Evolutionary conservation across 1,140 invertebrate species (phyloP).

Genomic region (Hydropsyche tenuis): DNA sequence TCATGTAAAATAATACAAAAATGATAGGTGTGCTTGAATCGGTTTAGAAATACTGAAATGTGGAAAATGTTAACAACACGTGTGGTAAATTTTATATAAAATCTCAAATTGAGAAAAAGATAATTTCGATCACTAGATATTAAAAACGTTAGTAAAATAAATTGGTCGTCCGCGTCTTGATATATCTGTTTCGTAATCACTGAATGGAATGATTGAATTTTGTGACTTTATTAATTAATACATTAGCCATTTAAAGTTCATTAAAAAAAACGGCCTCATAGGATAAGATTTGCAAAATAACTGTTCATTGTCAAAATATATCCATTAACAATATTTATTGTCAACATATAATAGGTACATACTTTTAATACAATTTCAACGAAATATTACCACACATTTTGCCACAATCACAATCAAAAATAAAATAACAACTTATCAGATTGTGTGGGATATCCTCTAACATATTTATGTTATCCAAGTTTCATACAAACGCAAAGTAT

Average conservation of each 20-base stretch:
- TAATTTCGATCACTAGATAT: no score
- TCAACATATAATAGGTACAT: slow-evolving; percentile 26
- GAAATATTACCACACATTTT: slow-evolving; percentile 12
- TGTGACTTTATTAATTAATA: background rate
- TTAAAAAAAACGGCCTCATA: no score
- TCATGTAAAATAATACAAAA: background rate
- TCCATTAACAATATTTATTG: slow-evolving; percentile 15
- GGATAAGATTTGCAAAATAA: no score
- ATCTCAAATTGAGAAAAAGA: background rate
- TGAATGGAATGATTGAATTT: slow-evolving; percentile 20
- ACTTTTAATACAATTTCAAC: background rate
- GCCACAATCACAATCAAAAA: no score
- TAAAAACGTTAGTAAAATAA: no score
- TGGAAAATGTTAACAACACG: slow-evolving; percentile 18
- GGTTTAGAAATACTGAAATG: slow-evolving; percentile 7
- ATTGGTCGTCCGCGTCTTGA: no score
- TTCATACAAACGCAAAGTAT: no score
- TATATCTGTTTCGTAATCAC: no score
- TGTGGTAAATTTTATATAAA: background rate
- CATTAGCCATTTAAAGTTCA: background rate
- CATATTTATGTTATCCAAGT: no score
- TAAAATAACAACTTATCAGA: no score
- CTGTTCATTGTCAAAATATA: slow-evolving; percentile 14
- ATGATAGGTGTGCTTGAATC: background rate
- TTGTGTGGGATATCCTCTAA: no score